These are phyloP conservation scores for Hydrocynus forskahlii DNA, from an alignment of 2,797 vertebrate genomes.

Conservation along the genomic window DNA sequence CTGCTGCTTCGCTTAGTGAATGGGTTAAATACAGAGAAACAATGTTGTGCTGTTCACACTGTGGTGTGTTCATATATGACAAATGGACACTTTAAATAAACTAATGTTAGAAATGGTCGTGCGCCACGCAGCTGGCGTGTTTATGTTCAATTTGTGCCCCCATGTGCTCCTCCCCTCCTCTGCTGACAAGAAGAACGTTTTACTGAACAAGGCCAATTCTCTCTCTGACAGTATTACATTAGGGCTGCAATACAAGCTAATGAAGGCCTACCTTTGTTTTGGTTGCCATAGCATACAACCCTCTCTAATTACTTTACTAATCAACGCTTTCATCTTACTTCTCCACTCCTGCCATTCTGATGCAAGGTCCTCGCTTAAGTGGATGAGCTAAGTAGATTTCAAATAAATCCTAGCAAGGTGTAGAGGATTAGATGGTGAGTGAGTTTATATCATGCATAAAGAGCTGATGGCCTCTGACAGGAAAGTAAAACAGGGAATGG, in stretches of 20 bases:
- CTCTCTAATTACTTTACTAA: slow-evolving; percentile 25
- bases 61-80: too few species aligned
- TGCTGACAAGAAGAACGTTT: not conserved
- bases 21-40: too few species aligned
- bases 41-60: too few species aligned
- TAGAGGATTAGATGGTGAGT: not conserved
- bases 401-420: slow-evolving; percentile 1
- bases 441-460: not conserved
- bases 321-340: slow-evolving; percentile 30
- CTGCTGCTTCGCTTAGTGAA: too few species aligned
- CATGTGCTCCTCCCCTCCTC: not conserved
- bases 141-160: too few species aligned
- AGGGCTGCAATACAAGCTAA: not conserved
- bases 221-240: not conserved
- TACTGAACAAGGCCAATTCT: not conserved
- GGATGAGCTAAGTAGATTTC: slow-evolving; percentile 18
- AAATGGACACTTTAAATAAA: too few species aligned
- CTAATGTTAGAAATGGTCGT: too few species aligned
- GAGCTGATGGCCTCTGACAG: not conserved
- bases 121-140: too few species aligned
- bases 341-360: slow-evolving; percentile 27
- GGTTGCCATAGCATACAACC: slow-evolving; percentile 19
- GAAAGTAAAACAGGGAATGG: not conserved
- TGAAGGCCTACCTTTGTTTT: slow-evolving; percentile 3
- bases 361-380: slow-evolving; percentile 2